Base-by-base conservation (phyloP, 2,797 vertebrate genomes). In the Avahi laniger region DNA sequence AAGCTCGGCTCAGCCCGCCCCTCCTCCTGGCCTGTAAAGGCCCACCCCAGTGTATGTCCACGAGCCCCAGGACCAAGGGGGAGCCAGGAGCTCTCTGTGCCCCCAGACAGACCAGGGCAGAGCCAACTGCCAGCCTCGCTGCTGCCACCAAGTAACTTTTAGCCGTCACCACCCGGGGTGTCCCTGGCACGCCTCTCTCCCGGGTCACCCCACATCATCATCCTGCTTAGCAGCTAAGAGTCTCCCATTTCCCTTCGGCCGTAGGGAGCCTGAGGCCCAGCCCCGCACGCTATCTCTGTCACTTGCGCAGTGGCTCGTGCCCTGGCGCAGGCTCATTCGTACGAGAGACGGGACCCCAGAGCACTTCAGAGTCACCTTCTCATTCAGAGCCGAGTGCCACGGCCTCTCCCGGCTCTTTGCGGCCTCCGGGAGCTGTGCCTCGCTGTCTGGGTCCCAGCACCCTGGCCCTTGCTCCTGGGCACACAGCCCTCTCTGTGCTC, bases 291-390 rank as follows among this genome's bases (percentile, higher is more conserved):
- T 8, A 3, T 67, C 78, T 65, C 63, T 24, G 46, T 46, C 50
- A 30, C 65, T 26, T 1, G 13, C 0, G 0, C 1, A 0, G 22
- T 15, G 69, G 26, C 12, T 59, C 48, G 2, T 6, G 80, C 24
- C 59, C 43, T 14, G 65, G 41, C 2, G 0, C 0, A 3, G 57
- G 70, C 43, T 83, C 63, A 0, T 43, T 41, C 17, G 3, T 1
- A 33, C 54, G 69, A 2, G 61, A 63, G 73, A 67, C 10, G 1
- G 63, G 50, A 30, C n/a, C 33, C 38, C 0, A 0, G 4, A 2
- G 43, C 33, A 14, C 65, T 38, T n/a, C 17, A 2, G 57, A 69
- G 70, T 52, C 4, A 5, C 8, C 28, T 61, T 24, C 52, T 79
- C 73, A 28, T 14, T 61, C 50, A n/a, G 87, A 75, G 57, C 75